Evolutionary conservation across 2,888 invertebrate species (phyloP), one percentile per base, ranked within the genome.

Genomic region (Spatulosminthurus flaviceps): DNA sequence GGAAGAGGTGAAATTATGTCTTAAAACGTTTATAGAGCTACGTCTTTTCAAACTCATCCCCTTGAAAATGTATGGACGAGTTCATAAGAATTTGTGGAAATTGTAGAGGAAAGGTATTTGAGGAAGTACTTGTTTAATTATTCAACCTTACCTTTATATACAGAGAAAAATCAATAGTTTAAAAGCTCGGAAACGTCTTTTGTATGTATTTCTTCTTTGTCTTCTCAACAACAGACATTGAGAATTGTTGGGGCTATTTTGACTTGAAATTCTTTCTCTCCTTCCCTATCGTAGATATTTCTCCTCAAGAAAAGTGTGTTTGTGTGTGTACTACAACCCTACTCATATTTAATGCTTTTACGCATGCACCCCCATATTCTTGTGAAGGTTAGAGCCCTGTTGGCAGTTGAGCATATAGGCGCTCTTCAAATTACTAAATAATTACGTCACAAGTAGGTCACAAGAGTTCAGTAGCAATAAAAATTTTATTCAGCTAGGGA

Each of bases 91-190:
- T 19, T 13, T 13, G 2, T n/a, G 51, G 19, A 51, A 51, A 51
- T 51, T 13, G 51, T 16, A 11, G 51, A 16, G 16, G n/a, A 51
- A 51, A n/a, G n/a, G 51, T 51, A 51, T 51, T 51, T 51, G 51
- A 51, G 51, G 16, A 51, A n/a, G 19, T 16, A 51, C 9, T 13
- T 5, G 16, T 16, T 51, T 16, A 51, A 51, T 51, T 51, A 51
- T 51, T 51, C 51, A 51, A 13, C 51, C n/a, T n/a, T n/a, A 51
- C 19, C 51, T 16, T 19, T 16, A 51, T 51, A 16, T 19, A 51
- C 51, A 51, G n/a, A n/a, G n/a, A n/a, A n/a, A 19, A 51, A 51
- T 51, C 51, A 51, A 51, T 51, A 51, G 16, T 51, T 51, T n/a
- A 51, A 51, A 51, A 13, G 51, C 9, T 51, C 5, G 2, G n/a